Percentiles rank a stretch among this genome's conserved stretches.
These are phyloP conservation scores for Exaiptasia diaphana DNA, from an alignment of 64 coral and sea anemone species.

Conservation along the genomic window DNA sequence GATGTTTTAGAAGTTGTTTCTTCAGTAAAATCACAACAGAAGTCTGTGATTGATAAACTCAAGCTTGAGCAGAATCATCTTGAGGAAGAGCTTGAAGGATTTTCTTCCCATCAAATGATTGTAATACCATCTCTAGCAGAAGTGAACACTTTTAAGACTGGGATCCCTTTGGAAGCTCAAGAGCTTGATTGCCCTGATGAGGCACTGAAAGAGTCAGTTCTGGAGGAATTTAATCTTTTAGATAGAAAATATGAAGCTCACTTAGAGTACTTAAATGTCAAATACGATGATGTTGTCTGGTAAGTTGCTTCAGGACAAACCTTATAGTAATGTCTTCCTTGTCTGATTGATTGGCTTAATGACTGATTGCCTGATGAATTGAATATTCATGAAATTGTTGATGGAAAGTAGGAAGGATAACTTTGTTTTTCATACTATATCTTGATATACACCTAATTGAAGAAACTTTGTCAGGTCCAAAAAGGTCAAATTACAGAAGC, in stretches of 20 bases:
- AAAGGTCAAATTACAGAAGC: no score
- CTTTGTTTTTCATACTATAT: no score
- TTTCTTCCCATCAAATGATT: constrained; percentile 50
- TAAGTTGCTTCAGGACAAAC: not conserved
- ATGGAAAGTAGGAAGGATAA: no score
- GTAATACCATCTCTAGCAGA: constrained; percentile 8
- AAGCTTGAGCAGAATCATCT: constrained; percentile 68
- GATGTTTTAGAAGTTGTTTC: constrained; percentile 65
- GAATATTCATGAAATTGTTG: no score
- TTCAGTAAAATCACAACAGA: constrained; percentile 74
- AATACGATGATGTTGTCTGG: constrained; percentile 57
- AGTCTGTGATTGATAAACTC: constrained; percentile 56
- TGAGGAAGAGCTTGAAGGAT: constrained; percentile 69
- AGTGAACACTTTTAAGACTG: constrained; percentile 51
- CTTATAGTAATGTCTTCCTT: not conserved
- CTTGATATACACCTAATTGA: no score
- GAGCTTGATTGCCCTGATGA: constrained; percentile 79
- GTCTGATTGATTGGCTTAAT: no score
- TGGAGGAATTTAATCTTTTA: constrained; percentile 78
- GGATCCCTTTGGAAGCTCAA: constrained; percentile 71
- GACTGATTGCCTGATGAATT: no score
- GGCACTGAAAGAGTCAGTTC: constrained; percentile 51
- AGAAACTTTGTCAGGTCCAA: no score
- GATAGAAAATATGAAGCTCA: constrained; percentile 94
- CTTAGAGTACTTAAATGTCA: constrained; percentile 70